Conservation (phyloP, 1,140 invertebrate species). For the Sminthurides bifidus region DNA sequence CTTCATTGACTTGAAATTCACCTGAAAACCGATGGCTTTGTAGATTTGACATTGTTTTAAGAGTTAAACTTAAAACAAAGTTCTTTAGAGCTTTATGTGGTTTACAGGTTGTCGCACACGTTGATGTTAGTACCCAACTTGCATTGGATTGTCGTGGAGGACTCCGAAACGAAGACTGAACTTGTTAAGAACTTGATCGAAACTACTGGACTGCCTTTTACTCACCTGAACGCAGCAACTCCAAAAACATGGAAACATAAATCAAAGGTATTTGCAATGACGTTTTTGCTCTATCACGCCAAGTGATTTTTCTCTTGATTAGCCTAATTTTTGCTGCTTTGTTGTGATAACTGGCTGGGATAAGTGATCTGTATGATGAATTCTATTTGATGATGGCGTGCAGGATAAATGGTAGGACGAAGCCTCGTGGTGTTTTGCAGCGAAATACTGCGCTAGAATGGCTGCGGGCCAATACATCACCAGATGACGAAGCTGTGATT, state of each 20-base stretch:
- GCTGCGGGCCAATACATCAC: conserved; percentile 54
- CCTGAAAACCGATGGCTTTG: neutral
- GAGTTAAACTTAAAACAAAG: too few species aligned
- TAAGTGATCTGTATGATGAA: neutral
- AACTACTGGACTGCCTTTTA: conserved; percentile 59
- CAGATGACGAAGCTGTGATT: conserved; percentile 57
- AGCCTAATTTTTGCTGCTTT: too few species aligned
- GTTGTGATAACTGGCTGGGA: too few species aligned
- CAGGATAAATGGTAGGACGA: conserved; percentile 77
- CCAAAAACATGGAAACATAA: conserved; percentile 53
- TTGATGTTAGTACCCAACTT: conserved; percentile 74
- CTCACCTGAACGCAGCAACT: conserved; percentile 64
- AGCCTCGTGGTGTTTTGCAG: conserved; percentile 89
- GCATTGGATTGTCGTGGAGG: conserved; percentile 93
- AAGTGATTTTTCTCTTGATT: too few species aligned
- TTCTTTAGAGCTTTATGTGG: conserved; percentile 14
- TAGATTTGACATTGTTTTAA: too few species aligned
- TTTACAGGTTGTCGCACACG: conserved; percentile 66
- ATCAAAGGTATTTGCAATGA: conserved; percentile 43
- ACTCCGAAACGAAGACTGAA: conserved; percentile 57
- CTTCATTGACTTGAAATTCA: neutral
- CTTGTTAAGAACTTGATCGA: conserved; percentile 69
- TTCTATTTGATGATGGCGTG: conserved; percentile 42
- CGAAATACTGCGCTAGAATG: conserved; percentile 79
- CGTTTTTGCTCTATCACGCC: too few species aligned